Percentiles rank a stretch among this genome's conserved stretches.
phyloP scores from a whole-genome alignment of 2,113 vertebrate species.

The Nesogale talazaci region DNA sequence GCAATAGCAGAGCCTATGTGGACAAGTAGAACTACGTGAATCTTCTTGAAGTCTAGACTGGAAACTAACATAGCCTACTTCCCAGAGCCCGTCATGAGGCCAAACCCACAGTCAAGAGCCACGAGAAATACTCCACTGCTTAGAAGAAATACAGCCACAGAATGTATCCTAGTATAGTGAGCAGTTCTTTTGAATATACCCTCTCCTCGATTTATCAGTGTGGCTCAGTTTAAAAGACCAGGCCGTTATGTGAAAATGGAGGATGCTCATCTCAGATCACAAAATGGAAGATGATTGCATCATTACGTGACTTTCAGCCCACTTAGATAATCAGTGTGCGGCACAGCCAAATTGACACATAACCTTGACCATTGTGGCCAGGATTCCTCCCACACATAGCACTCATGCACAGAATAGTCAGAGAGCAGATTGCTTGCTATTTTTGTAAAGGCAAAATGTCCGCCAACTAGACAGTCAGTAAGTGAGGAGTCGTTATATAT shows the following conservation, averaged over 20 bases:
- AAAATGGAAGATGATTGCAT: neutral
- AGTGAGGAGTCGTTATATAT: neutral
- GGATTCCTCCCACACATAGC: no score
- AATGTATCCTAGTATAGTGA: neutral
- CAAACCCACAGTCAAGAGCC: neutral
- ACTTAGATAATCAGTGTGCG: neutral
- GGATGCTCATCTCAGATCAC: neutral
- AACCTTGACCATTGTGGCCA: no score
- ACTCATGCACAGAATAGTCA: no score
- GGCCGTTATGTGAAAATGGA: neutral
- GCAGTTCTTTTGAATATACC: neutral
- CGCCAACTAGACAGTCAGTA: no score
- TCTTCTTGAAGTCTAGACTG: neutral
- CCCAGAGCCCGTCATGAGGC: constrained; percentile 9
- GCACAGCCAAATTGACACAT: neutral
- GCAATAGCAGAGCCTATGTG: neutral
- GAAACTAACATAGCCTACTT: constrained; percentile 35
- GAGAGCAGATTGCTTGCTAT: no score
- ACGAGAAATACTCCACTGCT: neutral
- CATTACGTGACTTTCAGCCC: neutral
- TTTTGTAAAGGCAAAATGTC: no score
- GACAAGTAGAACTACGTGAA: constrained; percentile 29
- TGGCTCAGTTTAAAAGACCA: neutral
- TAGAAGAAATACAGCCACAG: neutral
- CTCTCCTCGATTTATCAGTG: neutral